phyloP scores from a whole-genome alignment of 2,888 invertebrate species.

The Morpho achilles region DNA sequence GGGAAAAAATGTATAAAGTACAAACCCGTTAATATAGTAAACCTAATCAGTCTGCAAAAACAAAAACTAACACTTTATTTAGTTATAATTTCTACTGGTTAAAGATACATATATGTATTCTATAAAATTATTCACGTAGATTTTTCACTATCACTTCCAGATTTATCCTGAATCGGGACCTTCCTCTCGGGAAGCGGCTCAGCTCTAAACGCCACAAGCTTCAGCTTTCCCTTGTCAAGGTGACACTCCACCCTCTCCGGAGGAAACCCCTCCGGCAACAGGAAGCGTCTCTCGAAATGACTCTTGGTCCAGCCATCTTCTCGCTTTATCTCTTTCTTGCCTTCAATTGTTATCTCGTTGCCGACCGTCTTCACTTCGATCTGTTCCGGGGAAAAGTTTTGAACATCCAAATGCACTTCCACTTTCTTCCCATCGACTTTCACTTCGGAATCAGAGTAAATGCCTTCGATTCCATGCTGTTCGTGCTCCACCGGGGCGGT shows the following conservation, averaged over 20 bases:
- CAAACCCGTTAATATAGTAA: too few relatives aligned
- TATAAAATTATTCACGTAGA: background rate
- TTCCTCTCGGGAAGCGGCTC: conserved; percentile 54
- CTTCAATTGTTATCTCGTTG: conserved; percentile 85
- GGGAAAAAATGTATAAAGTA: too few relatives aligned
- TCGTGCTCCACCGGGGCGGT: conserved; percentile 43
- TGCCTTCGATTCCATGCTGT: conserved; percentile 65
- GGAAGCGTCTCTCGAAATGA: conserved; percentile 87
- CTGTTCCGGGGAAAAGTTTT: conserved; percentile 89
- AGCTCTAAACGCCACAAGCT: conserved; percentile 81
- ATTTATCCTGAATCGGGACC: conserved; percentile 57
- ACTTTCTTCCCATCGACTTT: conserved; percentile 83
- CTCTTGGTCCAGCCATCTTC: conserved; percentile 87
- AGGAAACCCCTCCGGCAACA: conserved; percentile 87
- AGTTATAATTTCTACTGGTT: too few relatives aligned
- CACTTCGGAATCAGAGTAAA: conserved; percentile 77
- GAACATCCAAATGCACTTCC: conserved; percentile 86
- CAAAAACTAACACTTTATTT: too few relatives aligned
- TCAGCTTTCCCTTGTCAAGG: conserved; percentile 87
- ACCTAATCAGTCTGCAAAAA: too few relatives aligned
- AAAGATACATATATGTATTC: too few relatives aligned
- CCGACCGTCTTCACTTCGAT: conserved; percentile 88
- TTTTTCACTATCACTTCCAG: conserved; percentile 24
- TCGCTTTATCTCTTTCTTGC: conserved; percentile 86
- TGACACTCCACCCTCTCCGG: conserved; percentile 85